Evolutionary conservation across 2,888 invertebrate species (phyloP), one percentile per base, ranked within the genome.

Genomic region (Gerris lacustris): DNA sequence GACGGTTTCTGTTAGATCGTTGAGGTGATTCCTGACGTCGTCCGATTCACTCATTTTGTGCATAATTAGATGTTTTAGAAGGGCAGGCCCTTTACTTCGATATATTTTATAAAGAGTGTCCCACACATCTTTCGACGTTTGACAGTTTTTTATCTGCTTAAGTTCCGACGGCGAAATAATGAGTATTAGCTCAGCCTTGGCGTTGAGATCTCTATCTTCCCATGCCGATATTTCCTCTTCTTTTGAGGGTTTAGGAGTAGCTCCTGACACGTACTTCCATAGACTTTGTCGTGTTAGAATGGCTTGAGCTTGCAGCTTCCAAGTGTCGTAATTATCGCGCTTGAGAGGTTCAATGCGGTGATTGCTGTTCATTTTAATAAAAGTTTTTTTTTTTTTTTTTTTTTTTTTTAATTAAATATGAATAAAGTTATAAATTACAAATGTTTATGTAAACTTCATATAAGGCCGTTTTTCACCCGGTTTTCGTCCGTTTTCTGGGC

Each of bases 71-170:
- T 77, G 75, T 68, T 81, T 81, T 15, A 81, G 71, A 6, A 81
- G 73, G 0, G 80, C 79, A 0, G 80, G 80, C 6, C 80, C 80
- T 66, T 76, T 76, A n/a, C 79, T 80, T 73, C 79, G 77, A 68
- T 79, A 79, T 18, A 79, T 79, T 5, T 67, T 45, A 67, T 79
- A 72, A 31, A 82, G 74, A 71, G 77, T 80, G 5, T 73, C 17
- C 81, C 80, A 82, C 31, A 80, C 74, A 15, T 78, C 77, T 6
- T 75, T 76, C 5, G 80, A 76, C 2, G 79, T 79, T 4, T 63
- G 66, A 63, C 75, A 75, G 44, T 73, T 72, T 55, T 76, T 76
- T 9, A 76, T 69, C 55, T 76, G 73, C 47, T 77, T 77, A 0
- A 77, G 67, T 69, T 76, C 75, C 6, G 71, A 67, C 5, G 75